Evolutionary conservation across 2,888 invertebrate species (phyloP).

Genomic region (Tinea semifulvella): DNA sequence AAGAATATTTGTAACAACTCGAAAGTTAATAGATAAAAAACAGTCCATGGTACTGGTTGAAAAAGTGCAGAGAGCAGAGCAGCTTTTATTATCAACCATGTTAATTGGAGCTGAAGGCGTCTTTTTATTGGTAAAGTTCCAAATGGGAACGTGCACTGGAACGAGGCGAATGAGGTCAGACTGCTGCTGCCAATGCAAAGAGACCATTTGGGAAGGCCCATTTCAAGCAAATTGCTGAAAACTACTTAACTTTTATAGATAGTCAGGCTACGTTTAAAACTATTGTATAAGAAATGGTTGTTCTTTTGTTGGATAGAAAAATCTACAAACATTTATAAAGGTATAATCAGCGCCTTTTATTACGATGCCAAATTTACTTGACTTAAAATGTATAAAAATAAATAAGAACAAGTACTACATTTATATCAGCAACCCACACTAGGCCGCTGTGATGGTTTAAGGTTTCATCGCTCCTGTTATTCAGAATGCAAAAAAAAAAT

Average conservation of each 20-base stretch:
- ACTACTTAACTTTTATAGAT: slow-evolving; percentile 3
- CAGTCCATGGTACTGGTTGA: too few species aligned
- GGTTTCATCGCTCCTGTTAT: too few species aligned
- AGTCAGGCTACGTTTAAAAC: background rate
- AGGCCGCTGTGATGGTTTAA: too few species aligned
- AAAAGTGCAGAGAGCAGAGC: slow-evolving; percentile 2
- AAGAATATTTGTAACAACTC: slow-evolving; percentile 12
- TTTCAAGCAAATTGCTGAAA: slow-evolving; percentile 9
- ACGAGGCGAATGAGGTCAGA: background rate
- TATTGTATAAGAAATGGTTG: background rate
- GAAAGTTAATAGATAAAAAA: too few species aligned
- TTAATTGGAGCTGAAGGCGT: slow-evolving; percentile 48
- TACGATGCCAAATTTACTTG: too few species aligned
- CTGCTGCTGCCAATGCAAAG: slow-evolving; percentile 5
- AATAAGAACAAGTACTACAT: too few species aligned
- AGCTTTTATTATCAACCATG: slow-evolving; percentile 46
- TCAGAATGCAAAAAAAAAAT: too few species aligned
- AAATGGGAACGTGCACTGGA: slow-evolving; percentile 33
- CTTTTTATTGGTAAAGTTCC: slow-evolving; percentile 41
- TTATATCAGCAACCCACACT: too few species aligned
- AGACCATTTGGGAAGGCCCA: background rate
- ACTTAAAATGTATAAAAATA: too few species aligned
- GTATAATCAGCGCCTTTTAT: too few species aligned
- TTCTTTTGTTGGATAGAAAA: too few species aligned
- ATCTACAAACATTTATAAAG: too few species aligned